Evolutionary conservation across 1,140 invertebrate species (phyloP).

Genomic region (Achroia grisella): DNA sequence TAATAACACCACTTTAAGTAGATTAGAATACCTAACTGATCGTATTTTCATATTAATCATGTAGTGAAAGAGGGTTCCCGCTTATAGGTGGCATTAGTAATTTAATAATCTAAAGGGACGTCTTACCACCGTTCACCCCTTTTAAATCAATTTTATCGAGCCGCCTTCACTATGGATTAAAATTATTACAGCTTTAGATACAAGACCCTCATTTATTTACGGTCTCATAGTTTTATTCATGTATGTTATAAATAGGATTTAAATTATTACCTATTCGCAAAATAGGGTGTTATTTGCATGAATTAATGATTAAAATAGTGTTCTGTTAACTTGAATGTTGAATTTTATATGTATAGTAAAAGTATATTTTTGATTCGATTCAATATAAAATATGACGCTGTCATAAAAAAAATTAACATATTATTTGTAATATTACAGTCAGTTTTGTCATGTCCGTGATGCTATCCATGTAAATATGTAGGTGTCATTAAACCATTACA

Average conservation of each 20-base stretch:
- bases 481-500: no score
- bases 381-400: no score
- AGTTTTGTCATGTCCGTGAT: no score
- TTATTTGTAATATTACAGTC: no score
- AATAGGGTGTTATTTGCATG: no score
- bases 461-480: no score
- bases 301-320: neutral
- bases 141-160: constrained; percentile 42
- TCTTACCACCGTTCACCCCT: constrained; percentile 20
- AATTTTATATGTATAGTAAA: no score
- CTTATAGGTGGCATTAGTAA: constrained; percentile 21
- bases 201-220: constrained; percentile 2
- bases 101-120: constrained; percentile 48
- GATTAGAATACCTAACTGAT: constrained; percentile 47
- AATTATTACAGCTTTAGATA: constrained; percentile 18
- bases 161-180: constrained; percentile 24
- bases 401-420: no score
- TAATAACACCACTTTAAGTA: constrained; percentile 52
- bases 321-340: neutral
- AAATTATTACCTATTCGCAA: neutral
- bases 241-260: neutral
- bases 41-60: constrained; percentile 47
- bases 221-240: neutral
- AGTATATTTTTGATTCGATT: no score
- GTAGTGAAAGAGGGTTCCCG: constrained; percentile 26